Percentiles rank a stretch among this genome's conserved stretches.
These are phyloP conservation scores for Drosophila pectinifera DNA, from an alignment of 1,140 invertebrate species.

Conservation along the genomic window DNA sequence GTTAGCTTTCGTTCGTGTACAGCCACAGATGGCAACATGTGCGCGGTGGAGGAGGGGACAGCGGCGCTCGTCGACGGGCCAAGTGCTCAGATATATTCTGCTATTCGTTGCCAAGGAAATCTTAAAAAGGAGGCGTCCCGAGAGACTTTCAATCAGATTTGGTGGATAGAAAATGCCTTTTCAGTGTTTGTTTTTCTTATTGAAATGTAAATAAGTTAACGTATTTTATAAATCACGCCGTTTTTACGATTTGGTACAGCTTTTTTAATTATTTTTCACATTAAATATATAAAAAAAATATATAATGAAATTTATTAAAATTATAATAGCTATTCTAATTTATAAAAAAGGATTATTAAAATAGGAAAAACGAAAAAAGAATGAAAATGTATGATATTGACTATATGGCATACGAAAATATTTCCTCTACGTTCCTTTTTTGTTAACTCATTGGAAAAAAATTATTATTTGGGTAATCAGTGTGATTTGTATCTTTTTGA, in stretches of 20 bases:
- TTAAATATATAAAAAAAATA: no score
- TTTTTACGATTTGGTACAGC: no score
- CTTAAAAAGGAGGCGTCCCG: not conserved
- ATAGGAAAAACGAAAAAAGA: no score
- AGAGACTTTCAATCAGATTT: not conserved
- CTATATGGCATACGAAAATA: no score
- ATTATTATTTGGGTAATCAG: no score
- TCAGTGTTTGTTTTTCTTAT: not conserved
- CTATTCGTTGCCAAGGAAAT: slow-evolving; percentile 33
- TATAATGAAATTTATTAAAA: no score
- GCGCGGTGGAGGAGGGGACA: not conserved
- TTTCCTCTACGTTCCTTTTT: not conserved
- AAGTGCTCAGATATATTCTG: slow-evolving; percentile 4
- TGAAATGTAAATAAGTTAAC: not conserved
- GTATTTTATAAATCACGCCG: no score
- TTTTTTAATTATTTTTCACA: no score
- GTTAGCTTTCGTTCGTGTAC: slow-evolving; percentile 41
- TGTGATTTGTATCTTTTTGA: no score
- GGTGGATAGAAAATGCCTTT: not conserved
- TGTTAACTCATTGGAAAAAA: not conserved
- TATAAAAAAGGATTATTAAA: no score
- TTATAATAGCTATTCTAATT: no score
- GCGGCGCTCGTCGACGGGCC: slow-evolving; percentile 3
- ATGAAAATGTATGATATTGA: not conserved
- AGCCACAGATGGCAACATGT: slow-evolving; percentile 26